A percentile compares a stretch with the other conserved stretches of the same genome.
Evolutionary conservation across 2,113 vertebrate species (phyloP).

Genomic region (Sinocyclocheilus anophthalmus): DNA sequence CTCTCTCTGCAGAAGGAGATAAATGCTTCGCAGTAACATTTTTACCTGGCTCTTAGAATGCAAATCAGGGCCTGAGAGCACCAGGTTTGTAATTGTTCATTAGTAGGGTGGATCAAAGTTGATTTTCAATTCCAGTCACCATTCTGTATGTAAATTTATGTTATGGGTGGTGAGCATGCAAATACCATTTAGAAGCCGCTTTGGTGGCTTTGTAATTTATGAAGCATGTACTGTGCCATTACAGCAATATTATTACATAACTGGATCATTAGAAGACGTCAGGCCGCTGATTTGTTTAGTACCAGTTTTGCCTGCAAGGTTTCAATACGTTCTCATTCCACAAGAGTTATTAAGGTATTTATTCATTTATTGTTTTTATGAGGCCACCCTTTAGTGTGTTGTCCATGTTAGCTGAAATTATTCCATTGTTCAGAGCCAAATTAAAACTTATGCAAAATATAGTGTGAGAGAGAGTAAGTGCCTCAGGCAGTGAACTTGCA

Average conservation of each 20-base stretch:
- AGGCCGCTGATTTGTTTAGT: conserved; percentile 31
- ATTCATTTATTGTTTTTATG: conserved; percentile 14
- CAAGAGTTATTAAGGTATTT: conserved; percentile 22
- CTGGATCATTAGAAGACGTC: conserved; percentile 21
- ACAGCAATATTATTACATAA: conserved; percentile 26
- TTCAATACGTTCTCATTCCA: conserved; percentile 5
- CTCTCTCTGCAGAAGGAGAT: conserved; percentile 78
- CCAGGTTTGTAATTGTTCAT: conserved; percentile 77
- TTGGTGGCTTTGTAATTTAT: conserved; percentile 32
- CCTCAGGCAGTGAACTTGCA: conserved; percentile 43
- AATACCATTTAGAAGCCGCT: conserved; percentile 37
- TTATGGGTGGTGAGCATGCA: conserved; percentile 42
- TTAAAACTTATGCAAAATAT: background rate
- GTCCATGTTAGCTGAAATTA: conserved; percentile 24
- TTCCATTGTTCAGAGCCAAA: conserved; percentile 5
- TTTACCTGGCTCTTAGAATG: conserved; percentile 74
- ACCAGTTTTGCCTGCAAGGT: conserved; percentile 30
- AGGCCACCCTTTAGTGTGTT: background rate
- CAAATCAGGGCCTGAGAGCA: conserved; percentile 75
- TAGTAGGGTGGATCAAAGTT: conserved; percentile 76
- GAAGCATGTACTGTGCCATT: conserved; percentile 26
- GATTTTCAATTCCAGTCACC: conserved; percentile 77
- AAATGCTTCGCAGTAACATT: conserved; percentile 79
- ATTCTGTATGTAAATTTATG: conserved; percentile 55
- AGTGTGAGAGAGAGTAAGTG: background rate